Base-by-base conservation (phyloP, 2,797 vertebrate species). In the Siniperca undulata region DNA sequence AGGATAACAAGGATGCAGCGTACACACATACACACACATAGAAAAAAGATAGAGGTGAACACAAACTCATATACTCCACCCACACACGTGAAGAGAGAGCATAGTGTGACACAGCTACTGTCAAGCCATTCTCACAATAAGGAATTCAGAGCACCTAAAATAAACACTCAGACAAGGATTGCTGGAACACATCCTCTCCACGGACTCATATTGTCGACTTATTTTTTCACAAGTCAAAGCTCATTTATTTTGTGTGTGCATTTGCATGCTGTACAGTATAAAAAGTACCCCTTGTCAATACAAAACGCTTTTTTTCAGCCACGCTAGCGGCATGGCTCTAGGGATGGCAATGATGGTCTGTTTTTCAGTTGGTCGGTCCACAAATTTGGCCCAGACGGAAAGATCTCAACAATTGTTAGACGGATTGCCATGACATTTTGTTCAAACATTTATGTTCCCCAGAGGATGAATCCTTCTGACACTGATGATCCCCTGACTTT, bases 91-190 rank as follows among this genome's bases (percentile, higher is more conserved):
- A 40, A 55, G 34, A 72, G 22, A 70, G 48, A 68, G 53, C 65
- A 58, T 4, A 48, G 67, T 82, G 77, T 80, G 81, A 84, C 76
- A 82, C 68, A 66, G 72, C 80, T 53, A 36, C 82, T 91, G 82
- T 88, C 86, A 81, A 50, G 74, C 38, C 75, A 56, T 75, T 81
- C 52, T 74, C 82, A 68, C 76, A 53, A 65, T 60, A 56, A 40
- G 71, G 65, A 70, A 72, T 56, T 50, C 46, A 19, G 46, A 76
- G 48, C 62, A 70, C 70, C 76, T 64, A 59, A 77, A 85, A 81
- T 85, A 60, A 71, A 81, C 78, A 83, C 40, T 38, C 20, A 79
- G 38, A 78, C 22, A 40, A 68, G 42, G 34, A 61, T 55, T 34
- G 42, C 64, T 58, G 42, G 56, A 77, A 42, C 56, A 74, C 38